Base-by-base conservation (phyloP, 2,797 vertebrate species). In the Ficedula albicollis region DNA sequence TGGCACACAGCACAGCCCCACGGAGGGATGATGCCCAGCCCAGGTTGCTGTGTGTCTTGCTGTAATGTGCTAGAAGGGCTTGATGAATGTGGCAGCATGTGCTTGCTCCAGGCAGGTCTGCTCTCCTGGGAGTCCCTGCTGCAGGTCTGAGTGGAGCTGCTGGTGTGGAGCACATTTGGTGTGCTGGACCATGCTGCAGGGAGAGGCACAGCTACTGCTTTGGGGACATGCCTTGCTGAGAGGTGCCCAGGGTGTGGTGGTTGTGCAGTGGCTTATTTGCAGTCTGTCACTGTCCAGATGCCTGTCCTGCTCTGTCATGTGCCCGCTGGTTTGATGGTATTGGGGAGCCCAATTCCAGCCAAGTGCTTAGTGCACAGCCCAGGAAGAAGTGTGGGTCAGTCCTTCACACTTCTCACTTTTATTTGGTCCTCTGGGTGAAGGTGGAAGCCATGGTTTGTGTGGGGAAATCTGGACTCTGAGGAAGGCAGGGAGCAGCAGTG, bases 241-340 rank as follows among this genome's bases (percentile, higher is more conserved):
- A n/a, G 17, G 17, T 27, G 41, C 19, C 38, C 7, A 3, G 19
- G 32, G 25, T 4, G 2, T 3, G 1, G 30, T 43, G 49, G 17
- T 17, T 44, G 36, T 70, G 43, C 25, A 20, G 13, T 1, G 7
- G n/a, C 44, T 59, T 43, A 16, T 55, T 51, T 6, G 7, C n/a
- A 13, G 9, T 25, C n/a, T 63, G 55, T 21, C 4, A 3, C 22
- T 36, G 49, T 17, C 25, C 2, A 9, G 46, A 20, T 2, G 4
- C 44, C 8, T 6, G 23, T 74, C 36, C 66, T 67, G 32, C 69
- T 59, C 26, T 41, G 55, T 44, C 60, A 56, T 1, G 0, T 0
- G 0, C 11, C 10, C 64, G 46, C 22, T 69, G 68, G 22, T 39
- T 64, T 20, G 44, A 6, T 1, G 6, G 26, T 4, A 1, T 3